Evolutionary conservation across 2,113 vertebrate species (phyloP).

Genomic region (Anolis carolinensis): DNA sequence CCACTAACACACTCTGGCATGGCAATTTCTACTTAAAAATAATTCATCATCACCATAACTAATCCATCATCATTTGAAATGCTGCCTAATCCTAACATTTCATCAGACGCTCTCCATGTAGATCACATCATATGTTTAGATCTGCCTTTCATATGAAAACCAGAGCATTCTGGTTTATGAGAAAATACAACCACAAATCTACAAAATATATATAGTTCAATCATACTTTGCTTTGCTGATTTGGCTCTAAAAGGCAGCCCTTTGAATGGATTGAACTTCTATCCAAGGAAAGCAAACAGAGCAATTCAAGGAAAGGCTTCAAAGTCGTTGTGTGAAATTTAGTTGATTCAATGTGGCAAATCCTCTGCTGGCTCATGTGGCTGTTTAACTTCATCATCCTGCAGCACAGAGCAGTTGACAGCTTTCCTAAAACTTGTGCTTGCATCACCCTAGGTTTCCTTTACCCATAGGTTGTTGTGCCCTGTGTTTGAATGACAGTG

Average conservation of each 20-base stretch:
- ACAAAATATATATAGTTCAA: background rate
- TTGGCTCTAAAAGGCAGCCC: background rate
- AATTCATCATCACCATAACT: background rate
- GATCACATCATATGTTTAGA: background rate
- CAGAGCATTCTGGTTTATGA: background rate
- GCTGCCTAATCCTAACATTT: background rate
- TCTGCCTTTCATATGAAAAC: slow-evolving; percentile 1
- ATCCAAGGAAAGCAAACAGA: slow-evolving; percentile 6
- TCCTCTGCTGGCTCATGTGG: background rate
- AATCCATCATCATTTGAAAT: background rate
- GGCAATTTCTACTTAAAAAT: background rate
- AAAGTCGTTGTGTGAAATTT: background rate
- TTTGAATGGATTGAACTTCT: background rate
- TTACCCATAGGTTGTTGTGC: background rate
- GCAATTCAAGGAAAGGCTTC: background rate
- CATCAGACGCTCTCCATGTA: background rate
- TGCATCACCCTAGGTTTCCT: background rate
- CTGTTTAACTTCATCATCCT: background rate
- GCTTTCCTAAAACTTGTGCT: background rate
- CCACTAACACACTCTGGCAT: background rate
- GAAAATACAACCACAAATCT: background rate
- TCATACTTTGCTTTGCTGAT: background rate
- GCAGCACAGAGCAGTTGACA: background rate
- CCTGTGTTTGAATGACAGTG: too few species aligned
- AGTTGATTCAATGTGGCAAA: background rate